Evolutionary conservation across 1,140 invertebrate genomes (phyloP).

Genomic region (Drosophila miranda): DNA sequence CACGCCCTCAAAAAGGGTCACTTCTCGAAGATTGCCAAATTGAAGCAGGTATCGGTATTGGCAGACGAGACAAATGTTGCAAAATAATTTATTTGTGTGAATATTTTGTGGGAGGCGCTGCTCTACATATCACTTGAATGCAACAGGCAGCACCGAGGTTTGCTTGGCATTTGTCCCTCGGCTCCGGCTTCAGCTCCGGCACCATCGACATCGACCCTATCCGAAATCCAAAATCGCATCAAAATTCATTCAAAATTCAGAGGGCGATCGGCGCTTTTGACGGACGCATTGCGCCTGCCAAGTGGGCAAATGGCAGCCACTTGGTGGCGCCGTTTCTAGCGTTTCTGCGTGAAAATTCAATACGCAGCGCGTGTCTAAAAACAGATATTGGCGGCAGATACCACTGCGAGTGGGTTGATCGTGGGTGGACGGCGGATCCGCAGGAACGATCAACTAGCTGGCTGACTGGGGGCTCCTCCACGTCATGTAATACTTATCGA

Average conservation of each 20-base stretch:
- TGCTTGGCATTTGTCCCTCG: conserved; percentile 26
- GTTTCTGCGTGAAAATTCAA: conserved; percentile 59
- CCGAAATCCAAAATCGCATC: conserved; percentile 61
- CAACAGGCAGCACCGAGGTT: conserved; percentile 16
- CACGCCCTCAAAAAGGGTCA: conserved; percentile 11
- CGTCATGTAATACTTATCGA: conserved; percentile 55
- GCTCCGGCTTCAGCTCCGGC: too few species aligned
- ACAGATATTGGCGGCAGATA: conserved; percentile 34
- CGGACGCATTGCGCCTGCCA: conserved; percentile 61
- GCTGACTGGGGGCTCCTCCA: conserved; percentile 5
- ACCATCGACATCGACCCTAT: conserved; percentile 27
- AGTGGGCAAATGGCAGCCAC: conserved; percentile 24
- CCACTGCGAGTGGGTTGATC: conserved; percentile 8
- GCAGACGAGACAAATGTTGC: conserved; percentile 23
- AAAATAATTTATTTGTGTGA: conserved; percentile 29
- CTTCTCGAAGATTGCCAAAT: conserved; percentile 25
- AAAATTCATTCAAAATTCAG: conserved; percentile 63
- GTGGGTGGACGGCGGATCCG: conserved; percentile 23
- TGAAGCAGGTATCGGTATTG: conserved; percentile 13
- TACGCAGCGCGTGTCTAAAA: conserved; percentile 66
- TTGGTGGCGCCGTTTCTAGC: conserved; percentile 29
- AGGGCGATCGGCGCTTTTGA: conserved; percentile 42
- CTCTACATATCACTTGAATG: conserved; percentile 61
- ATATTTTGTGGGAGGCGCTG: conserved; percentile 34
- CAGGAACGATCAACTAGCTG: conserved; percentile 7